These are phyloP conservation scores for Neelides sp. DNA, from an alignment of 1,140 invertebrate species.

Conservation along the genomic window DNA sequence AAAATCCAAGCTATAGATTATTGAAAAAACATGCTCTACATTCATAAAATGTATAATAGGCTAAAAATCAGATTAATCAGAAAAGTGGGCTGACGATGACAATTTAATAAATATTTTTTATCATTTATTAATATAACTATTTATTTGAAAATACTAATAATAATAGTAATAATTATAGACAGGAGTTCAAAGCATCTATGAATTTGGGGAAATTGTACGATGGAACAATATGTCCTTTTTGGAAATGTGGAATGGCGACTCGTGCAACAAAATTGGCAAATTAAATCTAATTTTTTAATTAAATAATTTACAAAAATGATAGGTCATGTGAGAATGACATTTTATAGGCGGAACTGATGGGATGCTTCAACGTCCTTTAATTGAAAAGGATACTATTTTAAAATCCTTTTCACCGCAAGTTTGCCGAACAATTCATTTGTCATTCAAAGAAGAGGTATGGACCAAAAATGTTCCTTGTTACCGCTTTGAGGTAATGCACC, in stretches of 20 bases:
- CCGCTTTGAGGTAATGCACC: no score
- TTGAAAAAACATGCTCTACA: no score
- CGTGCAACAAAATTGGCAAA: conserved; percentile 52
- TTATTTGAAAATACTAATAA: not conserved
- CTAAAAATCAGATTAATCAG: no score
- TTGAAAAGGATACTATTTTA: conserved; percentile 35
- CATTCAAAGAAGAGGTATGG: conserved; percentile 44
- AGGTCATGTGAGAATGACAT: no score
- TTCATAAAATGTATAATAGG: no score
- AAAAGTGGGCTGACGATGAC: no score
- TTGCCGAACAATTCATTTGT: conserved; percentile 44
- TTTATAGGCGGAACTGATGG: conserved; percentile 62
- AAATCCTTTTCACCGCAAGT: conserved; percentile 12
- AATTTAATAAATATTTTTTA: no score
- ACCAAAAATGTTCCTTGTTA: conserved; percentile 54
- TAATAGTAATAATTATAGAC: conserved; percentile 43
- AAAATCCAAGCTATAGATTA: no score
- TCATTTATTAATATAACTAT: no score
- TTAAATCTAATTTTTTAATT: no score
- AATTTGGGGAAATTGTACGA: conserved; percentile 51
- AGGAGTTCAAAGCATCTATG: conserved; percentile 50
- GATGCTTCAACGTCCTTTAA: conserved; percentile 57
- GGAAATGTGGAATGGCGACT: conserved; percentile 43
- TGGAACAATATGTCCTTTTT: conserved; percentile 45
- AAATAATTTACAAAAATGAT: no score